Percentiles rank a stretch among this genome's conserved stretches.
Evolutionary conservation across 2,113 vertebrate species (phyloP).

Genomic region (Prolemur simus): DNA sequence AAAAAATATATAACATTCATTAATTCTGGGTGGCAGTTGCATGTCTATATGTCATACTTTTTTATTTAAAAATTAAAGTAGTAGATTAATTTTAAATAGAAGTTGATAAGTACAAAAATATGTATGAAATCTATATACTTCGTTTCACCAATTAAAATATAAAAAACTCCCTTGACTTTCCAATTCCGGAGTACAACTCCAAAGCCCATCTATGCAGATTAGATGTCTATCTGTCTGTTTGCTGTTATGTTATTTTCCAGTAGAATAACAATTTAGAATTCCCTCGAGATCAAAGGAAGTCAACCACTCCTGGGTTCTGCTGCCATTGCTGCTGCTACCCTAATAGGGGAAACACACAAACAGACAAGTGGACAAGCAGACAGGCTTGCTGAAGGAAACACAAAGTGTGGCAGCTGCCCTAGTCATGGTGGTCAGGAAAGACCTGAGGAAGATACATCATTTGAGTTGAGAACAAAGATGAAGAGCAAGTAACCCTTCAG

Average conservation of each 20-base stretch:
- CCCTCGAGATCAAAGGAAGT: neutral
- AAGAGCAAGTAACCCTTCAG: neutral
- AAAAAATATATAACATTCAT: neutral
- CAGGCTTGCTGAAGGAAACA: neutral
- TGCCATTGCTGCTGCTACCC: neutral
- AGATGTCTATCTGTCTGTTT: neutral
- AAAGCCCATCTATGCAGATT: neutral
- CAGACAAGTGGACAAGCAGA: neutral
- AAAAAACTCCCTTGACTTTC: neutral
- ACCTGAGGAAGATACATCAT: neutral
- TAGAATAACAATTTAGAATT: neutral
- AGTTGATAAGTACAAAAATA: neutral
- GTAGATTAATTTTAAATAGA: neutral
- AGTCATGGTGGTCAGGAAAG: neutral
- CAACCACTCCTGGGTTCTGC: neutral
- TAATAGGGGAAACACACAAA: neutral
- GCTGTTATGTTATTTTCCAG: neutral
- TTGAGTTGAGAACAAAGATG: neutral
- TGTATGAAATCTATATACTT: neutral
- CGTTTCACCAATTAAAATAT: neutral
- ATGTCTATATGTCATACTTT: neutral
- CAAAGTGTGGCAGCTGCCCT: neutral
- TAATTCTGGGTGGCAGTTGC: neutral
- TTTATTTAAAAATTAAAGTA: slow-evolving; percentile 5
- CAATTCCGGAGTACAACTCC: neutral